These are phyloP conservation scores for Notarius quadriscutis DNA, from an alignment of 2,113 vertebrate genomes.

Conservation along the genomic window DNA sequence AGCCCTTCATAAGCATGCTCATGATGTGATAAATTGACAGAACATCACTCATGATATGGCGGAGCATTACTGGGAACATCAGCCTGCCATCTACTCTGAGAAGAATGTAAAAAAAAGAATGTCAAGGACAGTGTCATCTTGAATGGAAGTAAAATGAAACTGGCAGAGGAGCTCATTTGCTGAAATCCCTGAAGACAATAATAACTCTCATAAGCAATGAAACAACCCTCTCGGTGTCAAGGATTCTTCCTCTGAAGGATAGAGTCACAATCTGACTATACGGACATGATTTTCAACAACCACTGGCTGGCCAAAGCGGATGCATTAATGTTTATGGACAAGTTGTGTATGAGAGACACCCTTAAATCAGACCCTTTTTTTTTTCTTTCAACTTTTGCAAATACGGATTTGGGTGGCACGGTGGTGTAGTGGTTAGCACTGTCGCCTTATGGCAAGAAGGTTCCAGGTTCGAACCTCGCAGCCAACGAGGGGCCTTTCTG, in stretches of 20 bases:
- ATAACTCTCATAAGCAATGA: not conserved
- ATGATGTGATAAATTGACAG: not conserved
- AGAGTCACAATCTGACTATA: not conserved
- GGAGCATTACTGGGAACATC: not conserved
- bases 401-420: no score
- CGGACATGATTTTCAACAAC: not conserved
- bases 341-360: not conserved
- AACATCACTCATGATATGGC: not conserved
- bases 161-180: not conserved
- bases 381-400: not conserved
- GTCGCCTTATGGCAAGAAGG: no score
- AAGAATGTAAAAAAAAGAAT: not conserved
- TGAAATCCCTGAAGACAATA: not conserved
- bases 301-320: constrained; percentile 2
- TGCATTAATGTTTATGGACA: not conserved
- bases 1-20: not conserved
- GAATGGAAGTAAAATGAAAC: not conserved
- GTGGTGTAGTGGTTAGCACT: no score
- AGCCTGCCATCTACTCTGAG: not conserved
- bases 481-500: no score
- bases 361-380: constrained; percentile 10
- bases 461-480: no score
- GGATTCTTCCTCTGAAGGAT: not conserved
- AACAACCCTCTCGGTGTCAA: not conserved
- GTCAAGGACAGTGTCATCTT: not conserved